Evolutionary conservation across 2,113 vertebrate species (phyloP), one percentile per base, ranked within the genome.

Genomic region (Lucifuga dentata): DNA sequence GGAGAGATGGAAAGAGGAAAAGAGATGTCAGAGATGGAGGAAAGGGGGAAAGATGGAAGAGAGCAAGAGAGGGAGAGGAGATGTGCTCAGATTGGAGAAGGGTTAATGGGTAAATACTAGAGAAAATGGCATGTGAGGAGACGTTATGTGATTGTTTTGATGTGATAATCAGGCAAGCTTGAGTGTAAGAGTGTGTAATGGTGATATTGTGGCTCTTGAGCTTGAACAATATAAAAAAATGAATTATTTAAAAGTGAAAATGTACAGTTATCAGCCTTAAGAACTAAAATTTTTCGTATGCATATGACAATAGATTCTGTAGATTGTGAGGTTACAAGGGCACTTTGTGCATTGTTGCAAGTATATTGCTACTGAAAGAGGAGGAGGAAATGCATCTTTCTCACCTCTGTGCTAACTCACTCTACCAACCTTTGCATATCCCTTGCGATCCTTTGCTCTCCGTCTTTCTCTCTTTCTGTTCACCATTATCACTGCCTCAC

Each of bases 1-100:
- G 87, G 75, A 71, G 65, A 87, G 85, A 87, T 15, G 40, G 67
- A 76, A 80, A 68, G 86, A 72, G 39, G 55, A 60, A 71, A 76
- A 39, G 61, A 84, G 76, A 60, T 81, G 58, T 57, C 62, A 71
- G 70, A 79, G 78, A 81, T 75, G 52, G 58, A 68, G 55, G 50
- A 39, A 77, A 26, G 11, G 26, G 35, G 50, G 19, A 11, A 13
- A 35, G 58, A 33, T 55, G 56, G 20, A 29, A 49, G 36, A 45
- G 39, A 60, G 64, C 36, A 58, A 33, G 69, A 56, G 63, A 51
- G 20, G 59, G 32, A 57, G 70, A 61, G 26, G 12, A 7, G 23
- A 43, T 19, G 26, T 48, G 41, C 44, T 40, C 26, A 48, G 59
- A 81, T 66, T 59, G 68, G 50, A 53, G 73, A 66, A 44, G 60